Evolutionary conservation across 2,888 invertebrate species (phyloP), one percentile per base, ranked within the genome.

Genomic region (Anorthoa munda): DNA sequence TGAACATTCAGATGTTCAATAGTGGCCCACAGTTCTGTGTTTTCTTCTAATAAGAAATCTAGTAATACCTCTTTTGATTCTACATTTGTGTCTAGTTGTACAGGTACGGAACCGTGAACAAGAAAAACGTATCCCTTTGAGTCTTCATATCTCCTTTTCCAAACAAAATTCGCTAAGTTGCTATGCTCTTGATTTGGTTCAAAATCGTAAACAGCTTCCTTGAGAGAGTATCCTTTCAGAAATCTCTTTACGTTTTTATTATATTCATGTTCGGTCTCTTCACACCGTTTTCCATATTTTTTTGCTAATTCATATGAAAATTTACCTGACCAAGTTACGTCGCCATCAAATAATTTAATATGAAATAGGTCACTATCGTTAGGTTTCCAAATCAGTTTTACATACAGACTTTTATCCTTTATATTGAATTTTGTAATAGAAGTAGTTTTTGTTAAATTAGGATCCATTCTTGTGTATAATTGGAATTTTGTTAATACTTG

Each of bases 21-120:
- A 13, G 69, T 66, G 21, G 66, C 69, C 71, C 74, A 86, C 0
- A 94, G 87, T n/a, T 84, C 80, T 53, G 78, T 78, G 79, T 93
- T 95, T 88, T 93, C 89, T 69, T 88, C 70, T 13, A 95, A 48
- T 58, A 95, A 86, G 64, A 87, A 86, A 58, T 95, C 93, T 67
- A 95, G 84, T 18, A 95, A 66, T 2, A 60, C 39, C 31, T 92
- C 88, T 85, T 92, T 93, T 2, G 88, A 80, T 63, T 83, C 83
- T 12, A 80, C 31, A 13, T 17, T 61, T 31, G 75, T 53, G 64
- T 91, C 91, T 18, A 75, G 85, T 21, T 83, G 76, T 12, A 95
- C 70, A 3, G 84, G 79, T 0, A 95, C 90, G 17, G 85, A 87
- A 3, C 95, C 95, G 77, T 94, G 91, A 18, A 88, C 61, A 51